Conservation (phyloP, 2,888 invertebrate genomes). For the Agrotis segetum region DNA sequence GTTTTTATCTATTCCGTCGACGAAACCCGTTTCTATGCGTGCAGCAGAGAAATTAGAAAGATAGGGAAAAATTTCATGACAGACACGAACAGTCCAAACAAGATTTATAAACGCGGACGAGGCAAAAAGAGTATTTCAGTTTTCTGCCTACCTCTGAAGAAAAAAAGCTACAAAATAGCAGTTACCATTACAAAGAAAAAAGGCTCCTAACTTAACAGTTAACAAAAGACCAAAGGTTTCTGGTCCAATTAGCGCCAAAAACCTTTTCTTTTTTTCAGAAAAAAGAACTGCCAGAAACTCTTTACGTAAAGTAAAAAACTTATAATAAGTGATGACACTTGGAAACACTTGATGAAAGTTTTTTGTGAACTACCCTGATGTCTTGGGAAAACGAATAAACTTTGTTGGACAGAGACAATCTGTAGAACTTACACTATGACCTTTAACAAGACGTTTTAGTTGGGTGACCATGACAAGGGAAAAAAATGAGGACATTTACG, state of each 20-base stretch:
- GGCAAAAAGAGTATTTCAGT: no score
- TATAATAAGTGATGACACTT: slow-evolving; percentile 35
- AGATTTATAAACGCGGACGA: no score
- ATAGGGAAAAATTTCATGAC: no score
- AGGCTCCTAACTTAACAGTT: no score
- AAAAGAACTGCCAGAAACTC: background rate
- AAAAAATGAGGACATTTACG: background rate
- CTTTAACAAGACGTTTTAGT: slow-evolving; percentile 27
- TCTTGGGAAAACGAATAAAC: slow-evolving; percentile 38
- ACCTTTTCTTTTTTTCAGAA: background rate
- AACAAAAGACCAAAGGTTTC: no score
- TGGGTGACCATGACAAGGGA: slow-evolving; percentile 2
- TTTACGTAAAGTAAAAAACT: slow-evolving; percentile 13
- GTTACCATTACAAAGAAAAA: no score
- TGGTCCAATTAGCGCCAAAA: background rate
- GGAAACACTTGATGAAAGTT: slow-evolving; percentile 25
- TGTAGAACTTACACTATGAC: slow-evolving; percentile 30
- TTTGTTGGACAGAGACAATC: slow-evolving; percentile 18
- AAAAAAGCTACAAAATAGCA: no score
- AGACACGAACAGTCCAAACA: no score
- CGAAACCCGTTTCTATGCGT: no score
- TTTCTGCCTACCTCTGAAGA: no score
- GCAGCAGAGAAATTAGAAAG: no score
- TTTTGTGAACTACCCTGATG: slow-evolving; percentile 44
- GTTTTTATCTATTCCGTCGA: no score